These are phyloP conservation scores for Xiphophorus maculatus DNA, from an alignment of 2,113 vertebrate genomes.

Conservation along the genomic window DNA sequence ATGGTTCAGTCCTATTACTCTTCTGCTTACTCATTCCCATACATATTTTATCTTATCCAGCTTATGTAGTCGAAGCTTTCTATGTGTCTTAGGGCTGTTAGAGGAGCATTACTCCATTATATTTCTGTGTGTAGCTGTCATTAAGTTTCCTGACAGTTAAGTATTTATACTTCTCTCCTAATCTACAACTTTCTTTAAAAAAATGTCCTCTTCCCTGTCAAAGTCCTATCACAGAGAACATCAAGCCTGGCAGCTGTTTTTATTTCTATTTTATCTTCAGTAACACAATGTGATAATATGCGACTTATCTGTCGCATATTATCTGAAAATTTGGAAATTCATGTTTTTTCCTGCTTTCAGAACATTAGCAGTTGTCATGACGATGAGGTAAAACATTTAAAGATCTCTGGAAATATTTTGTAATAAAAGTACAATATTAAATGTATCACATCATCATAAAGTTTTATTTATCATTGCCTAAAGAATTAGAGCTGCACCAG, in stretches of 20 bases:
- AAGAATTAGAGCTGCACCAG: too few relatives aligned
- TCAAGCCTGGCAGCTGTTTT: not conserved
- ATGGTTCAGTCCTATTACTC: not conserved
- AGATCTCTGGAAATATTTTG: not conserved
- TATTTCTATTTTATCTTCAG: too few relatives aligned
- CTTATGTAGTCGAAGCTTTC: not conserved
- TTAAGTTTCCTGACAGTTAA: not conserved
- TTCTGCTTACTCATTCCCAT: constrained; percentile 12
- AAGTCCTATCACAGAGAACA: not conserved
- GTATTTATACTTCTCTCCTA: not conserved
- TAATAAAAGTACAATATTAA: not conserved
- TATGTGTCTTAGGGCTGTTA: not conserved
- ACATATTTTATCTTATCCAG: not conserved
- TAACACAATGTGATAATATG: not conserved
- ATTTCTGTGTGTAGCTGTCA: constrained; percentile 5
- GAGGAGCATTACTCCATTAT: not conserved
- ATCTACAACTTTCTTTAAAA: not conserved
- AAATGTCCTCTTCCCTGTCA: not conserved
- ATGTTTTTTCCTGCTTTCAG: too few relatives aligned
- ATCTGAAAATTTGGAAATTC: not conserved
- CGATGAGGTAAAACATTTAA: not conserved
- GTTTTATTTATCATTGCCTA: too few relatives aligned
- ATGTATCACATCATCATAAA: too few relatives aligned
- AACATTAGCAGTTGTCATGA: too few relatives aligned
- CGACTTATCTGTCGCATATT: not conserved